phyloP scores from a whole-genome alignment of 1,140 invertebrate species.

The Aricia agestis region DNA sequence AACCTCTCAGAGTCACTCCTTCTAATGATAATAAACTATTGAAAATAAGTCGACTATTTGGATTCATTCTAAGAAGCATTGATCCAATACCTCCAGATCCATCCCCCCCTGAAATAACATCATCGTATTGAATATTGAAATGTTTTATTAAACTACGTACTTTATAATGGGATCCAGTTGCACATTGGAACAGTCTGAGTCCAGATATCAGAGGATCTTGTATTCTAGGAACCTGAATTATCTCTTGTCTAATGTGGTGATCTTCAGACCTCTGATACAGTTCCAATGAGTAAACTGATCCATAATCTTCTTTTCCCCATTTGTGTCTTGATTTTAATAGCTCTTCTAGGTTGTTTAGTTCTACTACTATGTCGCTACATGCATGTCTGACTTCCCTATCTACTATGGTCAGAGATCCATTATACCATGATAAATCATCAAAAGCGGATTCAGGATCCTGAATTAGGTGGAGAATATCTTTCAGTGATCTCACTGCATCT shows the following conservation, averaged over 20 bases:
- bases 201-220: background rate
- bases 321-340: background rate
- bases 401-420: background rate
- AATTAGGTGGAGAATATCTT: background rate
- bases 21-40: background rate
- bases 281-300: background rate
- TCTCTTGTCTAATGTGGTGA: no score
- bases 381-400: background rate
- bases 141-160: background rate
- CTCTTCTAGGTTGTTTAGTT: background rate
- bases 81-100: background rate
- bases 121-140: background rate
- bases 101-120: background rate
- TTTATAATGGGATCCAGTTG: background rate
- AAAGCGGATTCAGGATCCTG: background rate
- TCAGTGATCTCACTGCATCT: background rate
- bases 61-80: background rate
- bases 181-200: background rate
- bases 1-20: background rate
- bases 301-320: background rate
- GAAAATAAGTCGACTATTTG: background rate
- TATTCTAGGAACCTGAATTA: background rate
- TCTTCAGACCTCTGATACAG: no score
- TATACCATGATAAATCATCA: background rate
- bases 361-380: background rate